Evolutionary conservation across 1,140 invertebrate genomes (phyloP), one percentile per base, ranked within the genome.

Genomic region (Alviniconcha marisindica): DNA sequence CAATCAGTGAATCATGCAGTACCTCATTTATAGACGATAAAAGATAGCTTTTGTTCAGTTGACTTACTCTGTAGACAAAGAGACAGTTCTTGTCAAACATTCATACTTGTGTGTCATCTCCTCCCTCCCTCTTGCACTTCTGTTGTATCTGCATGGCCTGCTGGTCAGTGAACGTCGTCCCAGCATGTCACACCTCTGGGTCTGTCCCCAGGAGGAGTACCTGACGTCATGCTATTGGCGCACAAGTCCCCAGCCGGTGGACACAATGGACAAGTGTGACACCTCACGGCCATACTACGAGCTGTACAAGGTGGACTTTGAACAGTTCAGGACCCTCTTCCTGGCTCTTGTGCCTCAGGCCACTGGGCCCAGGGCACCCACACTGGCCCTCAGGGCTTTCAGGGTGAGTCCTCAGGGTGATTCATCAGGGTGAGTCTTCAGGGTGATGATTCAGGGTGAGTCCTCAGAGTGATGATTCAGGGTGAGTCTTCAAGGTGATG

Each of bases 291-390:
- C 94, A 48, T 95, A 95, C 5, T 97, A 97, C 90, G 97, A 99
- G 91, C 95, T 96, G 1, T 99, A 98, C 89, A 95, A 96, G 92
- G 94, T 99, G 12, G 97, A 98, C 93, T 99, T 96, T 94, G 96
- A 97, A 80, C 95, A 98, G 87, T 99, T 99, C 93, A 95, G 96
- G 87, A 96, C 96, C 51, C 94, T 99, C 79, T 98, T 98, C 91
- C 94, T 95, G 4, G 95, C 96, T 0, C 93, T 99, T 3, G 97
- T 97, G 14, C 97, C 97, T 0, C 99, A 98, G 98, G 96, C 96
- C 10, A 96, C 95, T 87, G 96, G 96, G 31, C 94, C 95, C 66
- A 95, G 95, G 84, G 95, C 96, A 0, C 96, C 97, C 89, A 95
- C 95, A 36, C 94, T 98, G 63, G 95, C 96, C 44, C 95, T 97